These are phyloP conservation scores for Orthosia cruda DNA, from an alignment of 2,888 invertebrate species.

Conservation along the genomic window DNA sequence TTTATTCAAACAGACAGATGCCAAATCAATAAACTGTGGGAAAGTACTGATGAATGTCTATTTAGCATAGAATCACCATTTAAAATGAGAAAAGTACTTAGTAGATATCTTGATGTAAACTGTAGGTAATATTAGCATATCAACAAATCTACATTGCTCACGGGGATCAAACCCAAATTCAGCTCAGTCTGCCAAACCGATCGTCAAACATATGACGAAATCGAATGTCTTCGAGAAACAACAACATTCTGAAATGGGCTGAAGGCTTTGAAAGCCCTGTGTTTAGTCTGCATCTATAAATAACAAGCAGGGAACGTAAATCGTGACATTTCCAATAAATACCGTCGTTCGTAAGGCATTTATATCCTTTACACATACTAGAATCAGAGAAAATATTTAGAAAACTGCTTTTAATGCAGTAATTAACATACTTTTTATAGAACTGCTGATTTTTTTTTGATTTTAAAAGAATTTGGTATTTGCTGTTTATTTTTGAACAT, in stretches of 20 bases:
- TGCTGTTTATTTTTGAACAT: conserved; percentile 21
- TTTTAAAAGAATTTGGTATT: conserved; percentile 22
- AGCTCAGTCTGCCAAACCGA: not conserved
- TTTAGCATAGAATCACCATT: not conserved
- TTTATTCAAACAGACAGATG: not conserved
- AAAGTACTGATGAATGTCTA: not conserved
- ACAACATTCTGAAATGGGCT: conserved; percentile 28
- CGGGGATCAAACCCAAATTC: not conserved
- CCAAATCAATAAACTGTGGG: not conserved
- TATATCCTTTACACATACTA: conserved; percentile 50
- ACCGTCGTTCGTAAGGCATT: conserved; percentile 21
- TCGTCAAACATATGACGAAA: conserved; percentile 24
- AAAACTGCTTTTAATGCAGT: conserved; percentile 19
- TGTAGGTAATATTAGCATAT: conserved; percentile 5
- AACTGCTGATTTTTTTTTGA: conserved; percentile 12
- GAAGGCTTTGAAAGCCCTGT: conserved; percentile 49
- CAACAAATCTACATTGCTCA: not conserved
- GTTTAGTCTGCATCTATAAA: conserved; percentile 63
- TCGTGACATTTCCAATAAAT: not conserved
- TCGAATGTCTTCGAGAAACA: conserved; percentile 15
- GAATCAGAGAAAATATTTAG: conserved; percentile 47
- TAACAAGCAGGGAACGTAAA: conserved; percentile 33
- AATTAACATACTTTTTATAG: conserved; percentile 42
- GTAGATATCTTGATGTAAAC: not conserved
- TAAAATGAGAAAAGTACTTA: not conserved